phyloP scores from a whole-genome alignment of 1,140 invertebrate species.

The Drosophila seguyi region DNA sequence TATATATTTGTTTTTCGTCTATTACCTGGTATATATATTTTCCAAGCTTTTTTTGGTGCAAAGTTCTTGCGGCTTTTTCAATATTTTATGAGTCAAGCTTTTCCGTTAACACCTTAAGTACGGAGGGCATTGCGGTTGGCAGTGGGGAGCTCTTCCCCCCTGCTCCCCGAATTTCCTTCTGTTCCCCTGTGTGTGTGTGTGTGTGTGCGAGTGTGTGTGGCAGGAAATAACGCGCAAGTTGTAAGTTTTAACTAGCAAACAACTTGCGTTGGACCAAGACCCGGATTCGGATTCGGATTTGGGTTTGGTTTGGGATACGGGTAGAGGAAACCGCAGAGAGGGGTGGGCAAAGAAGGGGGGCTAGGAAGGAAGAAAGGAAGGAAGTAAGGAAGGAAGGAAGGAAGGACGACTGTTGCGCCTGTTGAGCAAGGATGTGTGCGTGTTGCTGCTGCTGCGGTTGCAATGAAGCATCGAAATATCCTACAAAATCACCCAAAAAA shows the following conservation, averaged over 20 bases:
- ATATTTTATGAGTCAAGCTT: constrained; percentile 85
- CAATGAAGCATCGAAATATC: constrained; percentile 83
- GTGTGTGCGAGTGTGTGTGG: constrained; percentile 57
- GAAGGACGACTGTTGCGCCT: constrained; percentile 60
- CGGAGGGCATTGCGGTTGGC: constrained; percentile 73
- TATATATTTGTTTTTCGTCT: constrained; percentile 13
- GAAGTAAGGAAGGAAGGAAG: constrained; percentile 10
- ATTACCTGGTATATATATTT: constrained; percentile 44
- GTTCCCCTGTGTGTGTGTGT: not conserved
- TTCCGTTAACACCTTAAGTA: constrained; percentile 83
- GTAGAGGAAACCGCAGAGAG: constrained; percentile 35
- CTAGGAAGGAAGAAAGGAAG: not conserved
- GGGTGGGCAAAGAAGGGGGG: not conserved
- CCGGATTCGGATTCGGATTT: constrained; percentile 20
- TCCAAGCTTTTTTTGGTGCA: constrained; percentile 72
- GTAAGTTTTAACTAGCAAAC: constrained; percentile 80
- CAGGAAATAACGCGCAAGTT: constrained; percentile 83
- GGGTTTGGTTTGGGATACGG: constrained; percentile 15
- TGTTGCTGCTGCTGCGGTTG: constrained; percentile 64
- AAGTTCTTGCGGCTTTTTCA: constrained; percentile 85
- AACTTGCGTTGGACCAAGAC: constrained; percentile 49
- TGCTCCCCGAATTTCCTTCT: not conserved
- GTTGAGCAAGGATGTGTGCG: constrained; percentile 57
- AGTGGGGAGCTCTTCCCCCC: not conserved
- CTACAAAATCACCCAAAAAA: constrained; percentile 43